Evolutionary conservation across 2,113 vertebrate genomes (phyloP).

Genomic region (Ammodytes dubius): DNA sequence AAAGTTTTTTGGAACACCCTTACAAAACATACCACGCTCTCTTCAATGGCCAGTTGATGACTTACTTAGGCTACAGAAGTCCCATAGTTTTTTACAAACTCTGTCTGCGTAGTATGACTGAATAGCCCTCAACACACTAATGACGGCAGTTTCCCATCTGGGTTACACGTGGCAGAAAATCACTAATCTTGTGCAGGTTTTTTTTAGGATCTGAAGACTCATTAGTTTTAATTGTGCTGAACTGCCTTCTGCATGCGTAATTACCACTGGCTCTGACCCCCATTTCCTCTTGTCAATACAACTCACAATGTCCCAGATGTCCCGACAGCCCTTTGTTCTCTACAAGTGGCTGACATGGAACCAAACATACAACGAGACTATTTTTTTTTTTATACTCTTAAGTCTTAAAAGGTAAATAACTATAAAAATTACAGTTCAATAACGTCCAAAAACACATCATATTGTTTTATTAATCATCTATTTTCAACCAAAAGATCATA

Average conservation of each 20-base stretch:
- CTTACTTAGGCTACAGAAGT: constrained; percentile 15
- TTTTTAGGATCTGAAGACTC: constrained; percentile 76
- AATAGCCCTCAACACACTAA: constrained; percentile 49
- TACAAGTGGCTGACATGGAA: constrained; percentile 40
- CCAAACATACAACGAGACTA: constrained; percentile 24
- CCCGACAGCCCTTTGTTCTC: constrained; percentile 50
- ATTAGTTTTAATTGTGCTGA: constrained; percentile 82
- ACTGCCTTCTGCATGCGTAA: constrained; percentile 76
- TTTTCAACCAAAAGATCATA: constrained; percentile 34
- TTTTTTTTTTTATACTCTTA: too few species aligned
- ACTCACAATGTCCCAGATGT: constrained; percentile 75
- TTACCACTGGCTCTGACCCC: constrained; percentile 77
- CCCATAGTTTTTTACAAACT: constrained; percentile 32
- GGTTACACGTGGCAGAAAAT: constrained; percentile 82
- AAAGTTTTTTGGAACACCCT: neutral
- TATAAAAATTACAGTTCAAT: too few species aligned
- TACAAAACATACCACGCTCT: neutral
- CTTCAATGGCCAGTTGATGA: constrained; percentile 15
- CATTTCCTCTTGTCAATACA: constrained; percentile 79
- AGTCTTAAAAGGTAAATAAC: too few species aligned
- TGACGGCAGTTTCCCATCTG: constrained; percentile 76
- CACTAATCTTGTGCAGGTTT: constrained; percentile 63
- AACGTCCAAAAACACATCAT: too few species aligned
- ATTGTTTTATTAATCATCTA: constrained; percentile 8
- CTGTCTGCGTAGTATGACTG: constrained; percentile 43